phyloP scores from a whole-genome alignment of 2,113 vertebrate genomes.

The Cyphomyrus discorhynchus region DNA sequence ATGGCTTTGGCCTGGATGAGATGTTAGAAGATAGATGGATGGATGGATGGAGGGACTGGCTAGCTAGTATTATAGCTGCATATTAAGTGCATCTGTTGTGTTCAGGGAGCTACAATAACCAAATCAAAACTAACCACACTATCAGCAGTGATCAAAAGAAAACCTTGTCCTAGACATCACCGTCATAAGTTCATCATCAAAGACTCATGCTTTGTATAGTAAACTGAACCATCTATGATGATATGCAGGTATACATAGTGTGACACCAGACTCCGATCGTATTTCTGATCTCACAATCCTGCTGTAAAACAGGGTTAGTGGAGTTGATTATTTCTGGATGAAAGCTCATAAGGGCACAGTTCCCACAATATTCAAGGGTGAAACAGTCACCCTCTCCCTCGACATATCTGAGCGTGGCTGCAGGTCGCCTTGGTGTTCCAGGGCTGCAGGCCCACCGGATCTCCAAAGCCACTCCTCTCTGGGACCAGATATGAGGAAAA shows the following conservation, averaged over 20 bases:
- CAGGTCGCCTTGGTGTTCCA: background rate
- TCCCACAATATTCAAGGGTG: background rate
- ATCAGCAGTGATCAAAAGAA: background rate
- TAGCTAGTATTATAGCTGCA: background rate
- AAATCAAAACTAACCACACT: background rate
- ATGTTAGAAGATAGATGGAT: background rate
- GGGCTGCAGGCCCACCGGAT: conserved; percentile 22
- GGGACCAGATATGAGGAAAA: background rate
- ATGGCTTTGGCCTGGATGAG: background rate
- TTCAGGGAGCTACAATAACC: background rate
- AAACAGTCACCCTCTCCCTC: conserved; percentile 26
- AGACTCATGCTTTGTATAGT: background rate
- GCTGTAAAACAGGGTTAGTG: background rate
- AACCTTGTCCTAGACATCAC: background rate
- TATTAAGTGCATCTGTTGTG: background rate
- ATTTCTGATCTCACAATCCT: background rate
- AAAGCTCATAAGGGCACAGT: background rate
- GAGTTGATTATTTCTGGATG: background rate
- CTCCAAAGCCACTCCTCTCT: background rate
- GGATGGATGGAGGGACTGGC: background rate
- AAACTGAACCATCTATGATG: background rate
- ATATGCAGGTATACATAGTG: background rate
- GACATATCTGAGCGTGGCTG: conserved; percentile 42
- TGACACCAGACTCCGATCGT: background rate
- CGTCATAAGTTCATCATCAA: background rate